Base-by-base conservation (phyloP, 2,797 vertebrate genomes). In the Microctenopoma lineatum region DNA sequence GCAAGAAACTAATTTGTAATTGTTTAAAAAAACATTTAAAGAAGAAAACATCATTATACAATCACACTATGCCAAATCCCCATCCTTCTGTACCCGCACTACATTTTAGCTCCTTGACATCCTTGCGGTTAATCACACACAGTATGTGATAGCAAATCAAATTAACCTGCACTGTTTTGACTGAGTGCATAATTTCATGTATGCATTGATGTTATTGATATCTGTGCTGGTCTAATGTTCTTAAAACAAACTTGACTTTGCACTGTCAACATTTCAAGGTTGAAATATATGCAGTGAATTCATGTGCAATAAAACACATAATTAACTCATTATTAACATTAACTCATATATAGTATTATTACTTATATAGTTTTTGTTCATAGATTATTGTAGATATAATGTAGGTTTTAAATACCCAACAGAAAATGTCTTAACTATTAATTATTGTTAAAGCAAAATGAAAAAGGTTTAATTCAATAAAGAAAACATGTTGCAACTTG, bases 21-120 rank as follows among this genome's bases (percentile, higher is more conserved):
- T 34, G 1, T 34, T 34, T 34, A 1, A 34, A 34, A 45, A 21
- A 21, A 21, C 21, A 66, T 71, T 62, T 21, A 60, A 56, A 58
- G 55, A 48, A 67, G 71, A 46, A 75, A 72, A 64, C 39, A 26
- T 71, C 39, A 21, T 71, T 64, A 44, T 59, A 69, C 59, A 42
- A 57, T 59, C 11, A 29, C 25, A 63, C 73, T 32, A 34, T 34
- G 34, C 59, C 45, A 26, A 63, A 61, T 10, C 29, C 26, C 55
- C 47, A 41, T 67, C 45, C 54, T 34, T 64, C 66, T 69, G 42
- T 51, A 58, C 25, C 29, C 38, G 16, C 45, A 26, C 47, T 29
- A 9, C 60, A 60, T 61, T 55, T 59, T 1, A 63, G 71, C 29
- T 53, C 46, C 55, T 58, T 10, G 5, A 67, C 58, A 71, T 60